These are phyloP conservation scores for Drosophila novamexicana DNA, from an alignment of 1,140 invertebrate species.

Conservation along the genomic window DNA sequence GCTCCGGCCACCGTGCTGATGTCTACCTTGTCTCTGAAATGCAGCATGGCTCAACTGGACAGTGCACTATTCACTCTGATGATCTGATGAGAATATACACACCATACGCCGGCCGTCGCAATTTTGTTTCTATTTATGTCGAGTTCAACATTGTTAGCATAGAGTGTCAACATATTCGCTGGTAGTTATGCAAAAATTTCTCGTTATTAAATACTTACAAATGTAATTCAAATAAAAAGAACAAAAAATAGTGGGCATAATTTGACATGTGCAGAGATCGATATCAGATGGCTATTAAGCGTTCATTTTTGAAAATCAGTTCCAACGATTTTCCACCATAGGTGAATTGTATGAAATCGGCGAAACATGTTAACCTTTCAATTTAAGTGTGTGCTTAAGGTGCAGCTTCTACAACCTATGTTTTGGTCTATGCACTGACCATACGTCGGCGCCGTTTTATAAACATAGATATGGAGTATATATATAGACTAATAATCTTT, in stretches of 20 bases:
- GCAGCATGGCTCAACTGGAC: conserved; percentile 18
- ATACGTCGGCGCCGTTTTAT: neutral
- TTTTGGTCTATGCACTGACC: too few relatives aligned
- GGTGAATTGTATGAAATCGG: too few relatives aligned
- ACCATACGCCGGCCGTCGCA: neutral
- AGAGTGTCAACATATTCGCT: conserved; percentile 38
- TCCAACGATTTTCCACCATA: too few relatives aligned
- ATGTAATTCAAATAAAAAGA: conserved; percentile 17
- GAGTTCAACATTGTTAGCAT: conserved; percentile 43
- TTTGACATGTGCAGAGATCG: neutral
- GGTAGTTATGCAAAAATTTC: conserved; percentile 42
- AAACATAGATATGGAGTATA: too few relatives aligned
- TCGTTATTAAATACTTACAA: conserved; percentile 32
- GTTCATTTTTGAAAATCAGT: too few relatives aligned
- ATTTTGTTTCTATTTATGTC: conserved; percentile 6
- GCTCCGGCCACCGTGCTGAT: conserved; percentile 12
- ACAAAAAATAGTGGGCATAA: conserved; percentile 13
- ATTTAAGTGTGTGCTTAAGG: too few relatives aligned
- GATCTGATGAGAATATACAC: conserved; percentile 9
- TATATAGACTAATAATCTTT: neutral
- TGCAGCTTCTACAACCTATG: too few relatives aligned
- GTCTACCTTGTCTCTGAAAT: conserved; percentile 19
- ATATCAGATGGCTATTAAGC: neutral
- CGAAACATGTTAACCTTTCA: too few relatives aligned
- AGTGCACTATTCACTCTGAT: conserved; percentile 3